Conservation (phyloP, 2,113 vertebrate genomes). For the Cheilinus undulatus region DNA sequence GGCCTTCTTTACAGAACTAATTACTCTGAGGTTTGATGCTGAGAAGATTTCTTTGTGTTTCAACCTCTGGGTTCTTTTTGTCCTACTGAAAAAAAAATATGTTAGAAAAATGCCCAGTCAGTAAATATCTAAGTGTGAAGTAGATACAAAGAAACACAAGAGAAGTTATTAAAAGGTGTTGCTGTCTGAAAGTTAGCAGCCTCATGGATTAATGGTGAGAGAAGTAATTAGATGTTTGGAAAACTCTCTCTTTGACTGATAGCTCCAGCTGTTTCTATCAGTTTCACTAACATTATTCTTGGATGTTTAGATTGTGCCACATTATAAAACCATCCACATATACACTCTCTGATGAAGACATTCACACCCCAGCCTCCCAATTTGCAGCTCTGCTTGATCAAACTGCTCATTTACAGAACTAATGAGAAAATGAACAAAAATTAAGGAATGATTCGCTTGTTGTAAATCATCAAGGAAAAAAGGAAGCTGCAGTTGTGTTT, state of each 20-base stretch:
- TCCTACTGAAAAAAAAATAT: neutral
- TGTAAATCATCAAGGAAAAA: conserved; percentile 40
- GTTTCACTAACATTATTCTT: neutral
- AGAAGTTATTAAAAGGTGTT: conserved; percentile 14
- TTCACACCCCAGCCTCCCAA: conserved; percentile 25
- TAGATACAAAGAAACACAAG: neutral
- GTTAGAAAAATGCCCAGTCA: too few species aligned
- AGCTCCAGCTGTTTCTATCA: conserved; percentile 13
- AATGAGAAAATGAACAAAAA: conserved; percentile 62
- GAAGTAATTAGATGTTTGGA: conserved; percentile 38
- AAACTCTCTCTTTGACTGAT: conserved; percentile 30
- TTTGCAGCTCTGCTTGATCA: conserved; percentile 41
- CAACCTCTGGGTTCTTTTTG: conserved; percentile 25
- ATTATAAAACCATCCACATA: conserved; percentile 11
- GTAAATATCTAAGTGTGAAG: too few species aligned
- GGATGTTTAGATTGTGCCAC: neutral
- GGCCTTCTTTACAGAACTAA: conserved; percentile 50
- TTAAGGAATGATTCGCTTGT: conserved; percentile 44
- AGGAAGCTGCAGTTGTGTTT: conserved; percentile 13
- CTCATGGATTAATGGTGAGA: conserved; percentile 19
- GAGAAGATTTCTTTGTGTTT: conserved; percentile 29
- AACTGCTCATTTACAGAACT: conserved; percentile 60
- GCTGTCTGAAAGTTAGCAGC: neutral
- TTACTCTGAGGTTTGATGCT: conserved; percentile 45
- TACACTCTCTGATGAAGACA: conserved; percentile 42